These are phyloP conservation scores for Dromaius novaehollandiae DNA, from an alignment of 2,113 vertebrate genomes.

Conservation along the genomic window DNA sequence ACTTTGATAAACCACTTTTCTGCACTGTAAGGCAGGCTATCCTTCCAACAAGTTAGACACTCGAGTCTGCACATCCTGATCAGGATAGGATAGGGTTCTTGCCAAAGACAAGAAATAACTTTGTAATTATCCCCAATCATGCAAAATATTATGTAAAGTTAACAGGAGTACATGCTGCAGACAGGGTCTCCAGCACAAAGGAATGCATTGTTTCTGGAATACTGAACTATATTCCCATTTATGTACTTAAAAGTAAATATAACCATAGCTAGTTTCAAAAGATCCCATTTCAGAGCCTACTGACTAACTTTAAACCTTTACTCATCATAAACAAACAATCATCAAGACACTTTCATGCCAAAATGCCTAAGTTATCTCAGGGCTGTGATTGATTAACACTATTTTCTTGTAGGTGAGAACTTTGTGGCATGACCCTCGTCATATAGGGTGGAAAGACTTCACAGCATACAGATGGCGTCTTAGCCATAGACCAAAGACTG, in stretches of 20 bases:
- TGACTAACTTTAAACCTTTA: not conserved
- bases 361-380: not conserved
- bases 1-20: not conserved
- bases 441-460: constrained; percentile 98
- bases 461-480: constrained; percentile 98
- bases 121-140: not conserved
- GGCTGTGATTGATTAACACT: not conserved
- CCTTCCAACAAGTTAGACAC: not conserved
- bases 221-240: not conserved
- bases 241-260: not conserved
- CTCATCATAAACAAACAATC: not conserved
- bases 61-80: not conserved
- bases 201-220: not conserved
- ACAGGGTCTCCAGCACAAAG: not conserved
- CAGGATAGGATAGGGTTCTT: not conserved
- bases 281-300: not conserved
- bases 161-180: not conserved
- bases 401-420: constrained; percentile 86
- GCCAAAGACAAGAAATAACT: not conserved
- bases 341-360: not conserved
- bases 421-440: constrained; percentile 96
- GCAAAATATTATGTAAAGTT: not conserved
- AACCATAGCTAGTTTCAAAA: not conserved
- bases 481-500: constrained; percentile 95
- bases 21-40: not conserved